Evolutionary conservation across 2,888 invertebrate genomes (phyloP).

Genomic region (Hirtodrosophila trivittata): DNA sequence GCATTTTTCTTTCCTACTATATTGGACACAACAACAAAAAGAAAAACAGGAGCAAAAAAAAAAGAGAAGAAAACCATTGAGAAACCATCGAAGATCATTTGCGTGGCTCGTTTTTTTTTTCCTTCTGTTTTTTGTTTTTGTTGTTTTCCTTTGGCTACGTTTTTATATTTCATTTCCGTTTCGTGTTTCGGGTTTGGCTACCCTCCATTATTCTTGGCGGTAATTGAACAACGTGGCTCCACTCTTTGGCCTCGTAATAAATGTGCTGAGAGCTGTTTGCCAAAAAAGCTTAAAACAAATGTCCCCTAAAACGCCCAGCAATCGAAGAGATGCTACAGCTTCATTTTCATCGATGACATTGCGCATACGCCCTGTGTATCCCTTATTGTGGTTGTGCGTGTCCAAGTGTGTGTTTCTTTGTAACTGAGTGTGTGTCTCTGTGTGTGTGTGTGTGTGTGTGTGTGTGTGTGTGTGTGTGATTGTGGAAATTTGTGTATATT

Average conservation of each 20-base stretch:
- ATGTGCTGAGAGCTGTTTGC: conserved; percentile 59
- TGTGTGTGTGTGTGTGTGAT: neutral
- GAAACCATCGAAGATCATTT: conserved; percentile 69
- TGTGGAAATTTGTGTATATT: neutral
- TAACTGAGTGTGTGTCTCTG: neutral
- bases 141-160: conserved; percentile 23
- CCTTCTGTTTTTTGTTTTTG: conserved; percentile 11
- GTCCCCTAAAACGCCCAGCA: conserved; percentile 43
- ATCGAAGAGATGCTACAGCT: conserved; percentile 53
- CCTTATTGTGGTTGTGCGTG: conserved; percentile 8
- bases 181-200: conserved; percentile 36
- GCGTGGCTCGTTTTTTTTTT: conserved; percentile 14
- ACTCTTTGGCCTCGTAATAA: conserved; percentile 57
- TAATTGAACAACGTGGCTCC: conserved; percentile 75
- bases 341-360: conserved; percentile 61
- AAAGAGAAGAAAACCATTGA: conserved; percentile 43
- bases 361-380: conserved; percentile 48
- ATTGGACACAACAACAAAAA: conserved; percentile 42
- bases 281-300: conserved; percentile 65
- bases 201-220: conserved; percentile 75
- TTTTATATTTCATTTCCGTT: conserved; percentile 53
- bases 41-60: conserved; percentile 18
- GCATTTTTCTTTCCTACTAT: conserved; percentile 23
- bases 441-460: neutral
- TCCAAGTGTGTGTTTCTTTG: neutral